Percentiles rank a stretch among this genome's conserved stretches.
phyloP scores from a whole-genome alignment of 2,888 invertebrate genomes.

The Oasisia sp. region DNA sequence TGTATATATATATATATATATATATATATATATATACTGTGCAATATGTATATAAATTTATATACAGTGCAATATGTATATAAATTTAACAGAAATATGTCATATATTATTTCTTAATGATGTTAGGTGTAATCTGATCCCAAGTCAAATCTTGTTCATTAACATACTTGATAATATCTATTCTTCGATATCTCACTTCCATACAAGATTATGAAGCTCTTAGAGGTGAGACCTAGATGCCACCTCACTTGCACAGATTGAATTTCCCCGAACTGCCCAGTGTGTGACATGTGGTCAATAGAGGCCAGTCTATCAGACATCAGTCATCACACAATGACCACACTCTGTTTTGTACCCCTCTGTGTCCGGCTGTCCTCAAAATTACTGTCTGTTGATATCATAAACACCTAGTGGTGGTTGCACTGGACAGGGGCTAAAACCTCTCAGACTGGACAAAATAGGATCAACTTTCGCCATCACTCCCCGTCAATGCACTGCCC shows the following conservation, averaged over 20 bases:
- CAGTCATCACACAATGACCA: not conserved
- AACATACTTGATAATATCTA: not conserved
- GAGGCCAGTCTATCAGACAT: not conserved
- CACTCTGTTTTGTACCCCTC: not conserved
- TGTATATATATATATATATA: no score
- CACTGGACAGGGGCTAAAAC: not conserved
- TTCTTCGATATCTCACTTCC: not conserved
- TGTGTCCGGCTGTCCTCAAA: not conserved
- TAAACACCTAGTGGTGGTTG: not conserved
- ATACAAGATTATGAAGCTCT: not conserved
- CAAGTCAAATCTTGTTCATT: not conserved
- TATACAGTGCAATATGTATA: no score
- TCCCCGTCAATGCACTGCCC: not conserved
- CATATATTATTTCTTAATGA: not conserved
- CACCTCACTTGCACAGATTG: not conserved
- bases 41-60: no score
- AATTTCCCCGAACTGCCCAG: not conserved
- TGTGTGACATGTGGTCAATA: not conserved
- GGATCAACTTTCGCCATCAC: not conserved
- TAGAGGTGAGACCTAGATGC: not conserved
- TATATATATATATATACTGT: no score
- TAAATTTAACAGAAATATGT: no score
- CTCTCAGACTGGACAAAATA: not conserved
- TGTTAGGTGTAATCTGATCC: not conserved
- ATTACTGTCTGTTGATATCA: constrained; percentile 11